Percentiles rank a stretch among this genome's conserved stretches.
These are phyloP conservation scores for Mimumesa dahlbomi DNA, from an alignment of 2,888 invertebrate species.

Conservation along the genomic window DNA sequence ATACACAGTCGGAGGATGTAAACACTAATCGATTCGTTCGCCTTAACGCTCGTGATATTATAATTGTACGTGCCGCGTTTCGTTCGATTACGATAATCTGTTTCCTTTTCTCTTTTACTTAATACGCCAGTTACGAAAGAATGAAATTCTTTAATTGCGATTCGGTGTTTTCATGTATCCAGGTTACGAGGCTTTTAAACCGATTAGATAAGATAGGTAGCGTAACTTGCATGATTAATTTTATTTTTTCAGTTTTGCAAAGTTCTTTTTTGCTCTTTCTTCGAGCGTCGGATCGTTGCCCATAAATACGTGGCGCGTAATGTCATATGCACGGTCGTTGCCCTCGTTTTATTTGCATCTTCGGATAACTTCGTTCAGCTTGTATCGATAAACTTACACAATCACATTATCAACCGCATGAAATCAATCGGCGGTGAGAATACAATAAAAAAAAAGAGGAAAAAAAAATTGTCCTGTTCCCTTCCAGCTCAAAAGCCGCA, in stretches of 20 bases:
- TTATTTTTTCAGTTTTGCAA: conserved; percentile 4
- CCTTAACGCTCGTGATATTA: too few relatives aligned
- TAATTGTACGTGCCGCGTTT: too few relatives aligned
- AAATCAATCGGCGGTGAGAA: conserved; percentile 6
- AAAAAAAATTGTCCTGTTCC: conserved; percentile 16
- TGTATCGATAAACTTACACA: not conserved
- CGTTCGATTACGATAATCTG: too few relatives aligned
- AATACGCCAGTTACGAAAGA: too few relatives aligned
- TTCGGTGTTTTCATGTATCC: conserved; percentile 20
- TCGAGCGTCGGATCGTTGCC: not conserved
- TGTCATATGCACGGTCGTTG: not conserved
- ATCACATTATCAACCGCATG: not conserved
- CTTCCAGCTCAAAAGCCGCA: conserved; percentile 27
- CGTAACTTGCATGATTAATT: conserved; percentile 13
- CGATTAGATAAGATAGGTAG: conserved; percentile 43
- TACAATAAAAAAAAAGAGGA: not conserved
- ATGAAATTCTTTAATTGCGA: too few relatives aligned
- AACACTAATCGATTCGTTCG: too few relatives aligned
- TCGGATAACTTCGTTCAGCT: not conserved
- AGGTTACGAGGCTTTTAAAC: not conserved
- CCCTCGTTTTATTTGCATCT: not conserved
- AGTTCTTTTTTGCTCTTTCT: not conserved
- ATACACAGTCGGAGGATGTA: not conserved
- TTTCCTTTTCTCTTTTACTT: too few relatives aligned
- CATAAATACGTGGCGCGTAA: not conserved